Conservation (phyloP, 1,140 invertebrate species). For the Bombus sylvicola region DNA sequence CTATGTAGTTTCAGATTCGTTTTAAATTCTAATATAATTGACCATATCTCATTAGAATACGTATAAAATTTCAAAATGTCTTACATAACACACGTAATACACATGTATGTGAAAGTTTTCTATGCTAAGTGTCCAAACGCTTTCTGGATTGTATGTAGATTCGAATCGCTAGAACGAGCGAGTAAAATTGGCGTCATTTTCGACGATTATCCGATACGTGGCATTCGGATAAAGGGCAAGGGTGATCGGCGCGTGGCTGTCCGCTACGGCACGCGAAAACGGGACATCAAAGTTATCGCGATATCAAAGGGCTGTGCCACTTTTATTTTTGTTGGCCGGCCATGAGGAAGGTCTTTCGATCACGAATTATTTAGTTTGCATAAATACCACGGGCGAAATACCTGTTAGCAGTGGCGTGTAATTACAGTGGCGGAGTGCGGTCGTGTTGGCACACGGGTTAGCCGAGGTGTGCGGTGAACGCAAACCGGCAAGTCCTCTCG, state of each 20-base stretch:
- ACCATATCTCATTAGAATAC: too few species aligned
- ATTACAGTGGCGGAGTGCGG: conserved; percentile 53
- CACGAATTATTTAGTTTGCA: conserved; percentile 58
- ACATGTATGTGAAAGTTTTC: too few species aligned
- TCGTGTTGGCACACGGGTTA: conserved; percentile 51
- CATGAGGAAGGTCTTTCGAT: conserved; percentile 28
- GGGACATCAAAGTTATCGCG: conserved; percentile 11
- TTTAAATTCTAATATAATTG: too few species aligned
- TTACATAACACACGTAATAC: too few species aligned
- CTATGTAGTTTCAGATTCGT: too few species aligned
- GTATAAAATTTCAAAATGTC: too few species aligned
- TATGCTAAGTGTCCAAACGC: too few species aligned
- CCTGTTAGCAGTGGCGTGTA: conserved; percentile 52
- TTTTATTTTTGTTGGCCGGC: neutral
- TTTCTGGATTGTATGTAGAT: too few species aligned
- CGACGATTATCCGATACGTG: conserved; percentile 17
- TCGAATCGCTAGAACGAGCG: too few species aligned
- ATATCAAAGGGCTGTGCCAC: conserved; percentile 18
- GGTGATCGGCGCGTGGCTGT: neutral
- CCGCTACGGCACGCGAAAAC: neutral
- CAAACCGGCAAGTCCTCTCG: conserved; percentile 14
- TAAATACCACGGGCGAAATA: conserved; percentile 56
- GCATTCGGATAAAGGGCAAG: too few species aligned
- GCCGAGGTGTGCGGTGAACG: conserved; percentile 54
- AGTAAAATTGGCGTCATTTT: neutral